Conservation (phyloP, 64 coral and sea anemone genomes). For the Porites australiensis region DNA sequence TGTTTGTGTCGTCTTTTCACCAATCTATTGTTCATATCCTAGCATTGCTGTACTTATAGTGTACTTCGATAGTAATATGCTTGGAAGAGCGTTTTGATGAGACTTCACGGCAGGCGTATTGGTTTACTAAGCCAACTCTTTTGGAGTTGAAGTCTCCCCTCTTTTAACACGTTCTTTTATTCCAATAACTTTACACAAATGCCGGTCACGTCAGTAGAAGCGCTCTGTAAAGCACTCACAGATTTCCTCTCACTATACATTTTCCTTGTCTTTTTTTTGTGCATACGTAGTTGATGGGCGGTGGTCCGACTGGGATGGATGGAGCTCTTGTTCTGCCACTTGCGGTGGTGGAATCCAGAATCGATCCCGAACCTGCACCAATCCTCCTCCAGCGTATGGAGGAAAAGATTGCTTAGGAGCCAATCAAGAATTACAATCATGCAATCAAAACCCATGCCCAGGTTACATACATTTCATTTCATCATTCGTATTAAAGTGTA, state of each 20-base stretch:
- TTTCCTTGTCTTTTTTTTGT: background rate
- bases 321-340: background rate
- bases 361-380: background rate
- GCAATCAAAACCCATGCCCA: slow-evolving; percentile 20
- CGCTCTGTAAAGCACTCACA: background rate
- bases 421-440: background rate
- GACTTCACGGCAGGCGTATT: too few species aligned
- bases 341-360: slow-evolving; percentile 16
- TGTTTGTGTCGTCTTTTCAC: too few species aligned
- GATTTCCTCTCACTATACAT: background rate
- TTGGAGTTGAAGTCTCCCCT: too few species aligned
- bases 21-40: too few species aligned
- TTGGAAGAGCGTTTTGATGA: too few species aligned
- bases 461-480: background rate
- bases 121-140: too few species aligned
- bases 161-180: too few species aligned
- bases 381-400: slow-evolving; percentile 1
- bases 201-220: too few species aligned
- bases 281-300: background rate
- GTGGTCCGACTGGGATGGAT: background rate
- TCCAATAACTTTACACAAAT: background rate
- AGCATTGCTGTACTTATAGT: too few species aligned
- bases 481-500: too few species aligned
- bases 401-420: background rate
- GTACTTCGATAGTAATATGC: too few species aligned